Evolutionary conservation across 2,888 invertebrate genomes (phyloP).

Genomic region (Cosmorhoe ocellata): DNA sequence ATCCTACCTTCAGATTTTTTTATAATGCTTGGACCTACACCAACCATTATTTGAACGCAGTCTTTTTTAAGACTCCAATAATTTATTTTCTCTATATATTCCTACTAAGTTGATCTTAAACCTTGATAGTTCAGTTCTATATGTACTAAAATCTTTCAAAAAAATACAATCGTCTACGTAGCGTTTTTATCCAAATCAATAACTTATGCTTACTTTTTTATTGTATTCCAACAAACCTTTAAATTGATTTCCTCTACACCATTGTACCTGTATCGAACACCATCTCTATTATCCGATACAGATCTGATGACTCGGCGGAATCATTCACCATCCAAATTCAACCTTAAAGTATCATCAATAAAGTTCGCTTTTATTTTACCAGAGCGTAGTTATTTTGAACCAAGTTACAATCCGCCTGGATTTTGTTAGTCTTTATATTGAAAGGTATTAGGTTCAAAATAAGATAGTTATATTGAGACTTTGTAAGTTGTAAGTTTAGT

Average conservation of each 20-base stretch:
- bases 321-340: neutral
- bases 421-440: conserved; percentile 19
- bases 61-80: too few species aligned
- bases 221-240: conserved; percentile 24
- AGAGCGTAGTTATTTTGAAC: neutral
- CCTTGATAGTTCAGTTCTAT: neutral
- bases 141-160: conserved; percentile 9
- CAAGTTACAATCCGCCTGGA: conserved; percentile 1
- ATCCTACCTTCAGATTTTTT: too few species aligned
- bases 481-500: conserved; percentile 43
- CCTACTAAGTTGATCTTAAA: too few species aligned
- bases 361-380: neutral
- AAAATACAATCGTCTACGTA: neutral
- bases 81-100: too few species aligned
- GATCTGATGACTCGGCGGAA: conserved; percentile 24
- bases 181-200: conserved; percentile 23
- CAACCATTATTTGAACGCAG: too few species aligned
- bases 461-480: conserved; percentile 35
- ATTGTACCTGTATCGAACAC: conserved; percentile 34
- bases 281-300: conserved; percentile 31
- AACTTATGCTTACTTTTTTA: conserved; percentile 20
- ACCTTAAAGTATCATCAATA: neutral
- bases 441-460: conserved; percentile 23
- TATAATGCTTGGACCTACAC: too few species aligned
- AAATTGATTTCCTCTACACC: conserved; percentile 29